These are phyloP conservation scores for Aphidius colemani DNA, from an alignment of 2,888 invertebrate species.

Conservation along the genomic window DNA sequence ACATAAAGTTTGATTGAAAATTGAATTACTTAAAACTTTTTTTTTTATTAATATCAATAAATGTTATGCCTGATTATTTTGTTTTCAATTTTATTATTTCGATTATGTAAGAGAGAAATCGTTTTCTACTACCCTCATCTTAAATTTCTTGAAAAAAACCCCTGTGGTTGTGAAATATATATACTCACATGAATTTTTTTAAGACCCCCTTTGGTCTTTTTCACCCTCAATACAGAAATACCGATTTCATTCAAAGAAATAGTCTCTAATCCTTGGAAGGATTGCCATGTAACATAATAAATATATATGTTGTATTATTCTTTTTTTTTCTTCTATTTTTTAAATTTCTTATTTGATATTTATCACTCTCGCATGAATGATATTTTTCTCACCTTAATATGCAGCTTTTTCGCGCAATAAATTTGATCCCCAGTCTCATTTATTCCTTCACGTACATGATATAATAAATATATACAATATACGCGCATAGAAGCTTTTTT, in stretches of 20 bases:
- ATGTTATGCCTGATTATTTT: neutral
- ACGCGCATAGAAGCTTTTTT: too few species aligned
- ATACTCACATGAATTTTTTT: too few species aligned
- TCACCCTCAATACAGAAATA: conserved; percentile 22
- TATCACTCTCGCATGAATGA: conserved; percentile 7
- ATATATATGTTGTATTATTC: neutral
- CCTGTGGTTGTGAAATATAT: neutral
- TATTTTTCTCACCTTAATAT: conserved; percentile 6
- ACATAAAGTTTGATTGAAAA: conserved; percentile 14
- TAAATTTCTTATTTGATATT: conserved; percentile 21
- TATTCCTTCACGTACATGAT: conserved; percentile 26
- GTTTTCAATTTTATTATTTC: neutral
- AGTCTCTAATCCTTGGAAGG: conserved; percentile 34
- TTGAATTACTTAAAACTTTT: conserved; percentile 1
- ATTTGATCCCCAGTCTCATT: conserved; percentile 24
- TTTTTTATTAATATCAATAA: neutral
- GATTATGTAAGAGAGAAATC: conserved; percentile 18
- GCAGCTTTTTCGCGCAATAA: conserved; percentile 12
- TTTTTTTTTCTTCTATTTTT: neutral
- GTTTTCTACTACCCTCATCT: conserved; percentile 23
- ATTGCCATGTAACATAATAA: conserved; percentile 30
- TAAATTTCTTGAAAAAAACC: conserved; percentile 31
- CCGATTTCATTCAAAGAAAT: conserved; percentile 24
- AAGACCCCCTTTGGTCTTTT: conserved; percentile 32
- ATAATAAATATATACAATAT: neutral